Percentiles rank a stretch among this genome's conserved stretches.
Evolutionary conservation across 2,888 invertebrate species (phyloP).

Genomic region (Rhamphomyia laevipes): DNA sequence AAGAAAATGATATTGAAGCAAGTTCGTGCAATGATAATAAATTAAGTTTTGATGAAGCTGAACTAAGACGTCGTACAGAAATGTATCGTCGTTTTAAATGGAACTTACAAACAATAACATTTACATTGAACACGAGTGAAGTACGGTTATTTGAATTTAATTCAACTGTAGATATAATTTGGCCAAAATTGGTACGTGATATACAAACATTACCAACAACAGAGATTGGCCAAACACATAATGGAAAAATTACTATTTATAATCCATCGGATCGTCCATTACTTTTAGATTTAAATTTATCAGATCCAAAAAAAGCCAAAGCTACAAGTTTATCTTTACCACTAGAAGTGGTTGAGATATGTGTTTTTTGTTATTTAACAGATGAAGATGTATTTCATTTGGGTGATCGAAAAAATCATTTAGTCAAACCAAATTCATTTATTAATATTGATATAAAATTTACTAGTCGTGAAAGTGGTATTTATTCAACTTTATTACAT

Average conservation of each 20-base stretch:
- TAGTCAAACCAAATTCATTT: slow-evolving; percentile 25
- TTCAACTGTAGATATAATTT: slow-evolving; percentile 31
- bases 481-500: slow-evolving; percentile 33
- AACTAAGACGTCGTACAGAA: slow-evolving; percentile 31
- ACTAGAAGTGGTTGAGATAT: slow-evolving; percentile 31
- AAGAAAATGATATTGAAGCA: slow-evolving; percentile 6
- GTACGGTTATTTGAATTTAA: slow-evolving; percentile 31
- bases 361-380: slow-evolving; percentile 29
- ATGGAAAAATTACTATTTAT: slow-evolving; percentile 26
- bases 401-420: slow-evolving; percentile 21
- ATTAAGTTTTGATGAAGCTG: slow-evolving; percentile 29
- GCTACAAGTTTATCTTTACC: slow-evolving; percentile 29
- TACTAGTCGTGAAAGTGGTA: slow-evolving; percentile 25
- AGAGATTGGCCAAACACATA: slow-evolving; percentile 30
- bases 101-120: slow-evolving; percentile 28
- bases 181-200: slow-evolving; percentile 34
- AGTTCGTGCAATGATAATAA: slow-evolving; percentile 18
- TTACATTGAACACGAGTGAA: slow-evolving; percentile 32
- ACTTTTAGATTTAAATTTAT: slow-evolving; percentile 28
- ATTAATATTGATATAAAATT: slow-evolving; percentile 28
- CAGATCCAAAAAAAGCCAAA: slow-evolving; percentile 28
- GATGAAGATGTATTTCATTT: slow-evolving; percentile 31
- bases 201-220: slow-evolving; percentile 27
- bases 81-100: slow-evolving; percentile 31
- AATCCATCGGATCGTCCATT: slow-evolving; percentile 33